Evolutionary conservation across 2,113 vertebrate species (phyloP).

Genomic region (Cervus canadensis): DNA sequence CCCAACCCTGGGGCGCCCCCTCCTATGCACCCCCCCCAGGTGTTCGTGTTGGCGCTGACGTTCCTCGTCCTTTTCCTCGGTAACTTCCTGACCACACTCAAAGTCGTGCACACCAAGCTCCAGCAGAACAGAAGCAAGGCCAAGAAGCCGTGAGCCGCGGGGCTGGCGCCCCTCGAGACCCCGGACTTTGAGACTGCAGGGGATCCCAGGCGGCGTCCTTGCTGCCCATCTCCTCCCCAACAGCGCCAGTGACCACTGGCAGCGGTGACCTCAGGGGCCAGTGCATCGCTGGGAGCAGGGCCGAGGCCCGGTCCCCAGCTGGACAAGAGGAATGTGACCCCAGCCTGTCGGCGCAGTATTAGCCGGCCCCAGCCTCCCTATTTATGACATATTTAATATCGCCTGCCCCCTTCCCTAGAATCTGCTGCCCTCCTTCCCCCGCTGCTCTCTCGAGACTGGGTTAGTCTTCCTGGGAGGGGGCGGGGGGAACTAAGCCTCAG

Average conservation of each 20-base stretch:
- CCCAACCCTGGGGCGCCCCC: rapidly evolving
- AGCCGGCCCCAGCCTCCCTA: conserved; percentile 65
- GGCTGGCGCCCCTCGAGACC: background rate
- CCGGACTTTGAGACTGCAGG: background rate
- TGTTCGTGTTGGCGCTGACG: conserved; percentile 92
- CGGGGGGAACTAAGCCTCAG: conserved; percentile 26
- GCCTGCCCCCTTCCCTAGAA: background rate
- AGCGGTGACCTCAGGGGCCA: conserved; percentile 26
- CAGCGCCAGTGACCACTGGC: background rate
- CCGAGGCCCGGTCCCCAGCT: rapidly evolving
- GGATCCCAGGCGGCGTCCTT: background rate
- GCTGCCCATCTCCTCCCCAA: background rate
- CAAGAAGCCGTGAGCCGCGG: conserved; percentile 79
- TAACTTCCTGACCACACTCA: conserved; percentile 96
- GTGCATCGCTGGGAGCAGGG: background rate
- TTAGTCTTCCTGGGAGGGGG: conserved; percentile 11
- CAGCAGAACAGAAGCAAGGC: conserved; percentile 88
- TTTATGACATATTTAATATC: conserved; percentile 80
- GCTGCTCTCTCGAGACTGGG: background rate
- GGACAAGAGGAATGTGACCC: conserved; percentile 40
- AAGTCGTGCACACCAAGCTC: conserved; percentile 94
- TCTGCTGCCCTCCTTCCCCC: background rate
- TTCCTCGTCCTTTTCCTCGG: conserved; percentile 97
- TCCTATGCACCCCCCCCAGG: conserved; percentile 75
- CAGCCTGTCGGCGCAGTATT: conserved; percentile 65